Evolutionary conservation across 2,113 vertebrate species (phyloP).

Genomic region (Cynopterus brachyotis): DNA sequence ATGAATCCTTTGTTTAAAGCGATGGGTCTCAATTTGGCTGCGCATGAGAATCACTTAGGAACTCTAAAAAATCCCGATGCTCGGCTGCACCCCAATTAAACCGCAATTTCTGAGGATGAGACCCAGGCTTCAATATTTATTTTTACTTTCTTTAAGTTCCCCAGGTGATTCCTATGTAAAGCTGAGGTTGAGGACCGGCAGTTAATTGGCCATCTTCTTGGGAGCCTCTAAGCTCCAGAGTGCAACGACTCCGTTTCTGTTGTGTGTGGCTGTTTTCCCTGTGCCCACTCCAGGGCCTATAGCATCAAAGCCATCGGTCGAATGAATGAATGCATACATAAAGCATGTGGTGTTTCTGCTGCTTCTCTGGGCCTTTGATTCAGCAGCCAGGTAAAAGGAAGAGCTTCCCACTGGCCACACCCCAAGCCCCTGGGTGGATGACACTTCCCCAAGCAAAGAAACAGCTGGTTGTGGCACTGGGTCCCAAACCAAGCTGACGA

Average conservation of each 20-base stretch:
- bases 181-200: not conserved
- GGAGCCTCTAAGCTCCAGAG: not conserved
- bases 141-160: not conserved
- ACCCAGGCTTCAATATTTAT: not conserved
- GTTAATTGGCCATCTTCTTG: not conserved
- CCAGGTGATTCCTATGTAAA: not conserved
- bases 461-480: not conserved
- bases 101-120: not conserved
- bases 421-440: not conserved
- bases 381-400: constrained; percentile 15
- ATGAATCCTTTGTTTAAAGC: not conserved
- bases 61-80: not conserved
- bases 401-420: not conserved
- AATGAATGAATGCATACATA: not conserved
- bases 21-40: not conserved
- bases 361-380: not conserved
- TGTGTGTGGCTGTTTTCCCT: not conserved
- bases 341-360: not conserved
- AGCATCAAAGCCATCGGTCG: not conserved
- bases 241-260: not conserved
- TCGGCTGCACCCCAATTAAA: not conserved
- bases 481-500: not conserved
- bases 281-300: not conserved
- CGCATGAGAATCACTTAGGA: not conserved
- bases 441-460: not conserved